A percentile compares a stretch with the other conserved stretches of the same genome.
These are phyloP conservation scores for Agapornis roseicollis DNA, from an alignment of 2,113 vertebrate genomes.

Conservation along the genomic window DNA sequence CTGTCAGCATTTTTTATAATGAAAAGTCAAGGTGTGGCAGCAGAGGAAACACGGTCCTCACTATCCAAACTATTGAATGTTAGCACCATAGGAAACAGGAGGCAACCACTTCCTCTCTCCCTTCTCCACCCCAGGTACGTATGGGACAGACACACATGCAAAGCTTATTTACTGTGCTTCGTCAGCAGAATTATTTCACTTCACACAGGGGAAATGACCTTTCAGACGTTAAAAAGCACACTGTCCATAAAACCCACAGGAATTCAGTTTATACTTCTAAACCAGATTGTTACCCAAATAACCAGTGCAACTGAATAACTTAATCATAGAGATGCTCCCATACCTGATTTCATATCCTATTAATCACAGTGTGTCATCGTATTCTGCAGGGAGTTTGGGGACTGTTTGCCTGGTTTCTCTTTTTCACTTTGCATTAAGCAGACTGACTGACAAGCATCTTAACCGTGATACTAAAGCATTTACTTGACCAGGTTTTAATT, in stretches of 20 bases:
- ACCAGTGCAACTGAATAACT: not conserved
- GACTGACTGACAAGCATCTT: not conserved
- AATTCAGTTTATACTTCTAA: not conserved
- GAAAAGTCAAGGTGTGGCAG: slow-evolving; percentile 31
- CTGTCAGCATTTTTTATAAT: not conserved
- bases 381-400: not conserved
- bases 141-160: rapidly evolving
- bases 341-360: not conserved
- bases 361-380: rapidly evolving
- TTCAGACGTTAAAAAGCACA: not conserved
- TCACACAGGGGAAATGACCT: slow-evolving; percentile 1
- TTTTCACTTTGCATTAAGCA: not conserved
- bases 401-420: not conserved
- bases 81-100: slow-evolving; percentile 45
- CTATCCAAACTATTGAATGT: not conserved
- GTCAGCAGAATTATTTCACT: not conserved
- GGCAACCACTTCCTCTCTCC: not conserved
- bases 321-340: not conserved
- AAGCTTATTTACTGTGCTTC: not conserved
- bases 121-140: not conserved
- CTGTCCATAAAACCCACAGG: not conserved
- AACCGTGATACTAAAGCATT: not conserved
- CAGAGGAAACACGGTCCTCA: slow-evolving; percentile 48
- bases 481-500: not conserved
- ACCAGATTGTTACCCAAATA: not conserved